Evolutionary conservation across 2,888 invertebrate genomes (phyloP).

Genomic region (Phrixothrix hirtus): DNA sequence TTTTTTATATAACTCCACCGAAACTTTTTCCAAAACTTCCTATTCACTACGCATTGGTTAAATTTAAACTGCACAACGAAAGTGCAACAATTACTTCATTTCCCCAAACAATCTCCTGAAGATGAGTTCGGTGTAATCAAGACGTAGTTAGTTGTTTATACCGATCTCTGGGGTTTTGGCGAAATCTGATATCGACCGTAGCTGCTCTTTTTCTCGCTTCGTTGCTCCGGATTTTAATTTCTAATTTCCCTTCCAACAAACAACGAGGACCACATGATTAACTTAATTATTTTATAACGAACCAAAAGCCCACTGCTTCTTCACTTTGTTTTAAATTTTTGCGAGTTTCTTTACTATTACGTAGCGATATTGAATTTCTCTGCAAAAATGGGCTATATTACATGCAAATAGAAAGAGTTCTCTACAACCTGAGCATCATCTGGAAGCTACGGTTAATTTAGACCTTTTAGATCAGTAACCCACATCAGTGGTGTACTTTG

Average conservation of each 20-base stretch:
- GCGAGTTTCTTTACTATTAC: background rate
- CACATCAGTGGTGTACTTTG: too few relatives aligned
- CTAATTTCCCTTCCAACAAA: constrained; percentile 39
- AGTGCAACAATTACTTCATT: constrained; percentile 29
- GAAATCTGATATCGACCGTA: constrained; percentile 34
- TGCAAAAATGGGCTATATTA: constrained; percentile 17
- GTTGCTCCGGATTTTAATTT: constrained; percentile 43
- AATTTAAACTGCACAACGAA: constrained; percentile 4
- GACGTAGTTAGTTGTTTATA: constrained; percentile 33
- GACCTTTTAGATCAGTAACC: too few relatives aligned
- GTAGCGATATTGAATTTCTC: constrained; percentile 21
- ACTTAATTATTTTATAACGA: constrained; percentile 45
- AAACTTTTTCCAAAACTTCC: constrained; percentile 18
- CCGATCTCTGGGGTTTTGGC: constrained; percentile 21
- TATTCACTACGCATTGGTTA: background rate
- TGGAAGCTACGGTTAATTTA: too few relatives aligned
- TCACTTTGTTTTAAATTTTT: constrained; percentile 15
- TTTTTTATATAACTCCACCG: too few relatives aligned
- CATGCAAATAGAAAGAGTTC: constrained; percentile 19
- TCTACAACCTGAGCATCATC: constrained; percentile 19
- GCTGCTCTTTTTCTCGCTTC: constrained; percentile 38
- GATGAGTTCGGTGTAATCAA: constrained; percentile 31
- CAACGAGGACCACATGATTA: constrained; percentile 39
- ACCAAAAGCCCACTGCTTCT: constrained; percentile 22
- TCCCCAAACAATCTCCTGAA: constrained; percentile 34